These are phyloP conservation scores for Poeciliopsis retropinna DNA, from an alignment of 2,113 vertebrate genomes.

Conservation along the genomic window DNA sequence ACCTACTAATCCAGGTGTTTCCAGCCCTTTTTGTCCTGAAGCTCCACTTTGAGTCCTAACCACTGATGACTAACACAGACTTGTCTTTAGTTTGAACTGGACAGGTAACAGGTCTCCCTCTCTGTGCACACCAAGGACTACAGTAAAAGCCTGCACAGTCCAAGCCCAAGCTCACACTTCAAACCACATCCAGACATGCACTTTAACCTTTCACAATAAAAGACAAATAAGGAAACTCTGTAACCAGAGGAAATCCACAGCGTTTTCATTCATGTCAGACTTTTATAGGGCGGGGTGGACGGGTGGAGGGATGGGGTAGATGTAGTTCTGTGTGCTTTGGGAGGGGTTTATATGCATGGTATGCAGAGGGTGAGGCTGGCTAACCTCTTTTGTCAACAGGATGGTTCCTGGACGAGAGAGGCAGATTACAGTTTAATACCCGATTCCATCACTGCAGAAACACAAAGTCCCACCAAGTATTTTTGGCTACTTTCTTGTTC, in stretches of 20 bases:
- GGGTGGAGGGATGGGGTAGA: constrained; percentile 46
- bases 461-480: no score
- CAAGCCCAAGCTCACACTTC: constrained; percentile 7
- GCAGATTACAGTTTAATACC: neutral
- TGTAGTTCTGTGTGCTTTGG: constrained; percentile 33
- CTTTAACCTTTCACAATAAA: neutral
- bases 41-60: constrained; percentile 44
- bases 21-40: neutral
- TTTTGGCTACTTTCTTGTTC: no score
- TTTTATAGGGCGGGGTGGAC: constrained; percentile 54
- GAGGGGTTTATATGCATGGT: constrained; percentile 54
- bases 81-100: constrained; percentile 64
- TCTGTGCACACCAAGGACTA: constrained; percentile 76
- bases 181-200: neutral
- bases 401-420: constrained; percentile 13
- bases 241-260: constrained; percentile 22
- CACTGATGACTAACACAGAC: constrained; percentile 30
- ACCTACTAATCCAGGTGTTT: constrained; percentile 37
- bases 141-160: constrained; percentile 81
- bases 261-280: constrained; percentile 48
- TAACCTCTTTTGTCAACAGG: constrained; percentile 66
- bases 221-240: constrained; percentile 17
- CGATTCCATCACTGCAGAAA: no score
- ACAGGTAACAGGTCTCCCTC: constrained; percentile 60
- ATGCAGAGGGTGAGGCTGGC: constrained; percentile 46